Percentiles rank a stretch among this genome's conserved stretches.
Conservation (phyloP, 2,888 invertebrate genomes). For the Maniola hyperantus region DNA sequence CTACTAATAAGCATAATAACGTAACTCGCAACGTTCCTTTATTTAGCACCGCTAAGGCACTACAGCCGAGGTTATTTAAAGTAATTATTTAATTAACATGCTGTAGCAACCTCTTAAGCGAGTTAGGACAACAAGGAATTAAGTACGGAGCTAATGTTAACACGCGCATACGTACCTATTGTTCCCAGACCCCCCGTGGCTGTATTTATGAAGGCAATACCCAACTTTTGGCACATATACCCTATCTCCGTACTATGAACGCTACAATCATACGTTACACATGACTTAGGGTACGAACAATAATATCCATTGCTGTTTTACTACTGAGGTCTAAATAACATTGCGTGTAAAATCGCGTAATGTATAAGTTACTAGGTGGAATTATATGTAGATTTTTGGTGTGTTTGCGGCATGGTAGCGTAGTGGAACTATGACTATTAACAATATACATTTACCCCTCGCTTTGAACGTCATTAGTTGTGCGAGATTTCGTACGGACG, state of each 20-base stretch:
- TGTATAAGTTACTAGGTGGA: slow-evolving; percentile 19
- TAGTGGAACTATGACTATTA: slow-evolving; percentile 71
- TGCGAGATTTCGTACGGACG: slow-evolving; percentile 75
- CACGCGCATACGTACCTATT: slow-evolving; percentile 77
- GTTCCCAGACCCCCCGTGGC: slow-evolving; percentile 70
- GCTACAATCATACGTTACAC: not conserved
- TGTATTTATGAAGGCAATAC: slow-evolving; percentile 75
- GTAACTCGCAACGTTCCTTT: slow-evolving; percentile 16
- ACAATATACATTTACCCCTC: slow-evolving; percentile 79
- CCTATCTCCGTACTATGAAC: slow-evolving; percentile 44
- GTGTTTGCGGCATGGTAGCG: slow-evolving; percentile 31
- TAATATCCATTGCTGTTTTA: slow-evolving; percentile 23
- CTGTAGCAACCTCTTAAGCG: slow-evolving; percentile 79
- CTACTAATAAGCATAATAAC: slow-evolving; percentile 19
- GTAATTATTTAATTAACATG: slow-evolving; percentile 82
- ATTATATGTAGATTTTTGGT: not conserved
- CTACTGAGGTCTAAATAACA: no score
- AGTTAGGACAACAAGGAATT: slow-evolving; percentile 80
- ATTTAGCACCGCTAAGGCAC: slow-evolving; percentile 23
- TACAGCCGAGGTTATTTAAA: slow-evolving; percentile 71
- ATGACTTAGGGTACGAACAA: no score
- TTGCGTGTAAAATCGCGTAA: slow-evolving; percentile 12
- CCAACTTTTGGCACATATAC: slow-evolving; percentile 77
- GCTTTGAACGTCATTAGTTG: slow-evolving; percentile 79
- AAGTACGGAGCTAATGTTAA: slow-evolving; percentile 79